phyloP scores from a whole-genome alignment of 2,797 vertebrate species.

The Centroberyx gerrardi region DNA sequence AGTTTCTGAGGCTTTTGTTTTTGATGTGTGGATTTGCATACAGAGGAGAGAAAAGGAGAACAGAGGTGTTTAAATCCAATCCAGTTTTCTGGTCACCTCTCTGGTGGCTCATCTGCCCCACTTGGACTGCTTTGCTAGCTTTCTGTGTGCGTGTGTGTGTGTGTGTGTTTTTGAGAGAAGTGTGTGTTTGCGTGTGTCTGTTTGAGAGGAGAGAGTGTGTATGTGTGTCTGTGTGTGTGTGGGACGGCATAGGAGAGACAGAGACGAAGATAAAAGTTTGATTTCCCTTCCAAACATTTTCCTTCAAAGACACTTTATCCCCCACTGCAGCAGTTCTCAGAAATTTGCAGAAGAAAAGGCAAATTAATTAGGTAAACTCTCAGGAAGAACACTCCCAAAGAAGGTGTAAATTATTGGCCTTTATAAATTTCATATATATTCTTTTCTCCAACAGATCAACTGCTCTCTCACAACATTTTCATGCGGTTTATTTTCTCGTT shows the following conservation, averaged over 20 bases:
- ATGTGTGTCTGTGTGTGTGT: not conserved
- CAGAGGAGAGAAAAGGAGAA: conserved; percentile 11
- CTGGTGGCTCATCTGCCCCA: conserved; percentile 18
- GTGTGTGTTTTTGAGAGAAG: not conserved
- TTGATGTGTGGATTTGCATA: conserved; percentile 19
- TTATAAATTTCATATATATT: too few relatives aligned
- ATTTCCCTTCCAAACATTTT: not conserved
- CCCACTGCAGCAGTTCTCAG: too few relatives aligned
- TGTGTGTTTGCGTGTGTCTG: not conserved
- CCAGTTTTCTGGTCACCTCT: conserved; percentile 36
- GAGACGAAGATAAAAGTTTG: not conserved
- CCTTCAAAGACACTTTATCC: too few relatives aligned
- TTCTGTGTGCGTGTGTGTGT: not conserved
- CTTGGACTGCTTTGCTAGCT: conserved; percentile 1
- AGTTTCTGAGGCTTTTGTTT: not conserved
- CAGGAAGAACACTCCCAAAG: too few relatives aligned
- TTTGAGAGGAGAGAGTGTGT: not conserved
- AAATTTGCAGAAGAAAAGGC: too few relatives aligned
- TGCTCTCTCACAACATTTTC: too few relatives aligned
- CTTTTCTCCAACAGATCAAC: too few relatives aligned
- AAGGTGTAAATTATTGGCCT: too few relatives aligned
- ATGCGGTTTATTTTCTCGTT: too few relatives aligned
- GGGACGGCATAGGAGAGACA: too few relatives aligned
- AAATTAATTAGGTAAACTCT: too few relatives aligned
- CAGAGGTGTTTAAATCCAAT: conserved; percentile 18